Conservation (phyloP, 2,888 invertebrate species). For the Mayetiola destructor region DNA sequence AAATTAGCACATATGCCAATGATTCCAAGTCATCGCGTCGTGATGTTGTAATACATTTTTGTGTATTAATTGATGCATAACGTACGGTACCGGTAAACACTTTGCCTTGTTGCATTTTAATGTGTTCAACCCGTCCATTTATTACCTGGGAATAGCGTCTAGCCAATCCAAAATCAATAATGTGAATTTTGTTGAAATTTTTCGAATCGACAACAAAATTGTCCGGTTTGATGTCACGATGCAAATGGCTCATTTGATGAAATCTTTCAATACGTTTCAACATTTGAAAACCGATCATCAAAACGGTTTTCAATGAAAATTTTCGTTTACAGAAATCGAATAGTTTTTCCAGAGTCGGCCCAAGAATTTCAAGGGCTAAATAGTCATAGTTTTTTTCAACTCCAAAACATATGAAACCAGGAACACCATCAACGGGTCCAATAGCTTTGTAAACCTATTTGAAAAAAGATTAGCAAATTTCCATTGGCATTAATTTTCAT, state of each 20-base stretch:
- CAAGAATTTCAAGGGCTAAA: not conserved
- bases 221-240: not conserved
- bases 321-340: not conserved
- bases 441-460: not conserved
- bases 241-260: not conserved
- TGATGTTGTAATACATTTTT: not conserved
- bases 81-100: not conserved
- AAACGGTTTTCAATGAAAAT: not conserved
- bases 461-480: not conserved
- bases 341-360: not conserved
- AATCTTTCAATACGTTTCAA: not conserved
- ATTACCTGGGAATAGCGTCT: not conserved
- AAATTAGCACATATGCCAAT: not conserved
- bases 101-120: not conserved
- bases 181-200: not conserved
- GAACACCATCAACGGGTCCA: not conserved
- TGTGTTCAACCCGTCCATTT: not conserved
- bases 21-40: not conserved
- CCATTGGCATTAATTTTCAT: not conserved
- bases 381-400: not conserved
- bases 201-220: not conserved
- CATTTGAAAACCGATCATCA: not conserved
- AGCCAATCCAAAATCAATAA: constrained; percentile 9
- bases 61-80: not conserved
- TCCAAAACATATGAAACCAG: not conserved